Evolutionary conservation across 2,797 vertebrate genomes (phyloP).

Genomic region (Remorina albescens): DNA sequence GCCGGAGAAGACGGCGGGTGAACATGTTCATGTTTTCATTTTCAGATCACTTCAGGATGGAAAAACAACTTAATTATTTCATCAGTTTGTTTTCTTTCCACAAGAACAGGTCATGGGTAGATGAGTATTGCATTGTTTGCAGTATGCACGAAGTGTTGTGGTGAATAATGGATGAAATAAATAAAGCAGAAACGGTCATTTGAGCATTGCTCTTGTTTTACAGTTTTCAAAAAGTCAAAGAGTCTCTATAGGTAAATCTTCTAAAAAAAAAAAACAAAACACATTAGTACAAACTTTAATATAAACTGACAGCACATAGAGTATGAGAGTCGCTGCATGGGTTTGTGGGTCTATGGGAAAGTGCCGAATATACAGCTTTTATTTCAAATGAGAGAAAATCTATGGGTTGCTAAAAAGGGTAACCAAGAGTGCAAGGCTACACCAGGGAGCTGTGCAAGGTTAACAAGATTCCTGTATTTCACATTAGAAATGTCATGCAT

Average conservation of each 20-base stretch:
- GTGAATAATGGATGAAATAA: constrained; percentile 41
- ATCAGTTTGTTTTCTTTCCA: constrained; percentile 15
- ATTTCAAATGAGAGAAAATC: constrained; percentile 9
- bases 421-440: constrained; percentile 9
- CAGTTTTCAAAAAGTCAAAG: not conserved
- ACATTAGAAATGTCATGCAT: constrained; percentile 32
- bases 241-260: not conserved
- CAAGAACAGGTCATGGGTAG: constrained; percentile 11
- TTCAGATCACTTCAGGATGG: not conserved
- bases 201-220: constrained; percentile 2
- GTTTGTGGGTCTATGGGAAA: not conserved
- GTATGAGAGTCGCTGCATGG: not conserved
- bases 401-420: constrained; percentile 15
- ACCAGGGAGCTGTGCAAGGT: constrained; percentile 22
- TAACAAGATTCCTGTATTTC: constrained; percentile 9
- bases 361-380: not conserved
- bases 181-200: constrained; percentile 18
- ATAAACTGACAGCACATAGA: not conserved
- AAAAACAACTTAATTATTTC: not conserved
- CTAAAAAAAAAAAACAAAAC: not conserved
- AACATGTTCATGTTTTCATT: not conserved
- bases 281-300: not conserved
- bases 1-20: constrained; percentile 7
- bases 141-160: not conserved
- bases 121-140: constrained; percentile 13